A percentile compares a stretch with the other conserved stretches of the same genome.
Conservation (phyloP, 2,888 invertebrate genomes). For the Axea sp. region DNA sequence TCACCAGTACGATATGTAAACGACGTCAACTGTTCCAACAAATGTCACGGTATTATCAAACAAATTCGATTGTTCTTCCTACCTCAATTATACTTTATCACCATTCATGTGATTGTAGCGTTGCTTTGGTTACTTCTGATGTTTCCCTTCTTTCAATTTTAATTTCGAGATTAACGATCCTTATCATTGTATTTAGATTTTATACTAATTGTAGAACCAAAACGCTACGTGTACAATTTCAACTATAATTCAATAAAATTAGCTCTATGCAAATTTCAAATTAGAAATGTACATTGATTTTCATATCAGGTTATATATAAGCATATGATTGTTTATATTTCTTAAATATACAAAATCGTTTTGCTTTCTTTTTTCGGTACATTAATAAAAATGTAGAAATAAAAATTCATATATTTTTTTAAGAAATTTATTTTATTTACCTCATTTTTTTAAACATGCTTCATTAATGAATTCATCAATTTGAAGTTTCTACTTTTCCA, state of each 20-base stretch:
- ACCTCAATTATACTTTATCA: slow-evolving; percentile 50
- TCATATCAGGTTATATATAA: background rate
- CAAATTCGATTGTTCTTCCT: slow-evolving; percentile 56
- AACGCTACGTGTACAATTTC: too few relatives aligned
- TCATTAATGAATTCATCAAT: background rate
- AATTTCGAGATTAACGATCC: too few relatives aligned
- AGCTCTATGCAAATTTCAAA: slow-evolving; percentile 4
- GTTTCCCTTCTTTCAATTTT: slow-evolving; percentile 2
- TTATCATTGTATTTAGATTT: too few relatives aligned
- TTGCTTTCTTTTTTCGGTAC: too few relatives aligned
- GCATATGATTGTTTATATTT: too few relatives aligned
- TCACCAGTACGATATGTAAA: slow-evolving; percentile 59
- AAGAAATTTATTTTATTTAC: background rate
- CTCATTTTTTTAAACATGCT: too few relatives aligned
- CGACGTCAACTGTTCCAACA: slow-evolving; percentile 55
- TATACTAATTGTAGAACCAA: too few relatives aligned
- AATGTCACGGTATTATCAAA: slow-evolving; percentile 58
- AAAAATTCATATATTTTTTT: too few relatives aligned
- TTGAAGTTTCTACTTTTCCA: slow-evolving; percentile 2
- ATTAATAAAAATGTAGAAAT: too few relatives aligned
- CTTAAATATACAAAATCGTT: too few relatives aligned
- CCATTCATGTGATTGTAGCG: slow-evolving; percentile 37
- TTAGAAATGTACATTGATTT: background rate
- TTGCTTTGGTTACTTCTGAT: slow-evolving; percentile 16
- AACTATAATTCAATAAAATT: background rate